Evolutionary conservation across 1,140 invertebrate species (phyloP).

Genomic region (Matsumurasca onukii): DNA sequence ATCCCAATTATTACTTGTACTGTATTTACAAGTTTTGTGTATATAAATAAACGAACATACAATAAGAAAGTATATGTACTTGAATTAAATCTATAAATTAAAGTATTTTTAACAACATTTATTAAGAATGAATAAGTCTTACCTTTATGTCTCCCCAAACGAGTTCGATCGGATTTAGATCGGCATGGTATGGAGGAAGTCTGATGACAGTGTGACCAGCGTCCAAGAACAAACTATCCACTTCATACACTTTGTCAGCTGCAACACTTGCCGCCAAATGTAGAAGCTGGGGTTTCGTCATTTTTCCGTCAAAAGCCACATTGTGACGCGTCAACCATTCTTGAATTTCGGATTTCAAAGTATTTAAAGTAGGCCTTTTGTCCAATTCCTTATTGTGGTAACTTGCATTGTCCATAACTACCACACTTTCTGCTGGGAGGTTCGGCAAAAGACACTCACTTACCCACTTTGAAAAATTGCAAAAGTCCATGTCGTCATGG

Average conservation of each 20-base stretch:
- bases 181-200: constrained; percentile 1
- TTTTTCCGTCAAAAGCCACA: neutral
- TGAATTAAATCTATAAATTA: too few relatives aligned
- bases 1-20: too few relatives aligned
- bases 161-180: constrained; percentile 11
- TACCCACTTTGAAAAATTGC: constrained; percentile 10
- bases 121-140: too few relatives aligned
- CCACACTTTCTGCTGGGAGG: neutral
- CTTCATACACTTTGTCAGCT: neutral
- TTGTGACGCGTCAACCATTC: neutral
- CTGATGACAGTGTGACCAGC: neutral
- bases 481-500: constrained; percentile 12
- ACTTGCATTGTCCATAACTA: too few relatives aligned
- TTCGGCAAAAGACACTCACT: neutral
- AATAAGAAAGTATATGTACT: too few relatives aligned
- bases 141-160: constrained; percentile 12
- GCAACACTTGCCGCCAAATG: neutral
- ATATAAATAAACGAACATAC: too few relatives aligned
- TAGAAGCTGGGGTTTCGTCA: neutral
- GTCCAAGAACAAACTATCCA: neutral
- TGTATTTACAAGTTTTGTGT: too few relatives aligned
- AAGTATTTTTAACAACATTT: too few relatives aligned
- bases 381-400: neutral
- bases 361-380: neutral
- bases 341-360: neutral